These are phyloP conservation scores for Furcula furcula DNA, from an alignment of 2,888 invertebrate species.

Conservation along the genomic window DNA sequence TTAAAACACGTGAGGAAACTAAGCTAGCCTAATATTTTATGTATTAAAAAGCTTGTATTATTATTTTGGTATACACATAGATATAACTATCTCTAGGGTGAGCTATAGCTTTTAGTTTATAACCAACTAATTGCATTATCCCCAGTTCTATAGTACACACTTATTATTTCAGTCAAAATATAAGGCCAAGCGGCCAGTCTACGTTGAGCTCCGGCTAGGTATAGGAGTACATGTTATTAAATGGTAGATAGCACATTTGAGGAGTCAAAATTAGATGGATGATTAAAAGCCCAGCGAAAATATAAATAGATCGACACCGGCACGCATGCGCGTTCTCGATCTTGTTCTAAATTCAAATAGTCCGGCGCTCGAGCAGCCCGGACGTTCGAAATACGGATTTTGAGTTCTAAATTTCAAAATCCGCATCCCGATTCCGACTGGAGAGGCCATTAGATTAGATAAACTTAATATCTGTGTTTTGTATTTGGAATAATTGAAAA, in stretches of 20 bases:
- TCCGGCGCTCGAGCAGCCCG: constrained; percentile 66
- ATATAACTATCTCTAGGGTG: not conserved
- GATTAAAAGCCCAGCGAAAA: constrained; percentile 51
- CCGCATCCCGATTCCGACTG: constrained; percentile 60
- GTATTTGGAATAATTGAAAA: constrained; percentile 28
- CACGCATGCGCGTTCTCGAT: constrained; percentile 46
- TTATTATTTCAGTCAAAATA: constrained; percentile 51
- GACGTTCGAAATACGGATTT: constrained; percentile 51
- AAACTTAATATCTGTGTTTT: constrained; percentile 22
- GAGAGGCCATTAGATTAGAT: constrained; percentile 58
- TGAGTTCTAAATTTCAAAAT: constrained; percentile 36
- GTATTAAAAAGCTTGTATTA: no score
- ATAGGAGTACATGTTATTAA: constrained; percentile 7
- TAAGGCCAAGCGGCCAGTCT: constrained; percentile 21
- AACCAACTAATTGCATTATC: constrained; percentile 1
- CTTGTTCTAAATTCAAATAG: constrained; percentile 63
- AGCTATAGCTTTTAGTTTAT: constrained; percentile 11
- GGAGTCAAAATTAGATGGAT: constrained; percentile 39
- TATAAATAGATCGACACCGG: constrained; percentile 59
- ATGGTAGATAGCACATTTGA: constrained; percentile 11
- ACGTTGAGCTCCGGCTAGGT: constrained; percentile 31
- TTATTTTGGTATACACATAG: no score
- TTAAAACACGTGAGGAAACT: no score
- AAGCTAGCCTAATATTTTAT: no score
- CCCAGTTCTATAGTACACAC: constrained; percentile 35